A percentile compares a stretch with the other conserved stretches of the same genome.
Conservation (phyloP, 1,140 invertebrate species). For the Drosophila teissieri region DNA sequence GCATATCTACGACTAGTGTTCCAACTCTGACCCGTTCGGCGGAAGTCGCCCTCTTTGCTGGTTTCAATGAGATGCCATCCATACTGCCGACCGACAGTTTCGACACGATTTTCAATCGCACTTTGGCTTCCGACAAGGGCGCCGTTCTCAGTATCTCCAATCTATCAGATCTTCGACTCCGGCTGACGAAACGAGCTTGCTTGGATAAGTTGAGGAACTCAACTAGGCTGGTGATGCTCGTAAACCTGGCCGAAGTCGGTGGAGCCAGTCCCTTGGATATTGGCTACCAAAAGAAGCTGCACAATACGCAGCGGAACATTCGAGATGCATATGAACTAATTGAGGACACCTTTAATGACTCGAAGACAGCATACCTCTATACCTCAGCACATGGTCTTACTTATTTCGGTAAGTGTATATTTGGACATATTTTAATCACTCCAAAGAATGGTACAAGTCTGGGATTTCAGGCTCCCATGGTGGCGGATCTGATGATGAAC, state of each 20-base stretch:
- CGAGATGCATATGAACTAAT: conserved; percentile 89
- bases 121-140: conserved; percentile 64
- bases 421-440: neutral
- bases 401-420: conserved; percentile 90
- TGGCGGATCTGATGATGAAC: conserved; percentile 93
- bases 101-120: conserved; percentile 98
- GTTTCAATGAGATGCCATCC: conserved; percentile 98
- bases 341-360: conserved; percentile 90
- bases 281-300: conserved; percentile 93
- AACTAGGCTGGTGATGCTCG: conserved; percentile 92
- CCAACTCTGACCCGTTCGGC: conserved; percentile 98
- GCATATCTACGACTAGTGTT: conserved; percentile 94
- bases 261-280: conserved; percentile 94
- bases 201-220: conserved; percentile 72
- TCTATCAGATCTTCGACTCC: conserved; percentile 87
- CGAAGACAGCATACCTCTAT: conserved; percentile 94
- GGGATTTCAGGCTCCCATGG: conserved; percentile 91
- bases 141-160: neutral
- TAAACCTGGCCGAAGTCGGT: conserved; percentile 96
- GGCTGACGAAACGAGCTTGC: conserved; percentile 72
- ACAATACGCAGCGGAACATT: conserved; percentile 91
- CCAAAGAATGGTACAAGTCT: neutral
- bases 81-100: conserved; percentile 94
- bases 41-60: conserved; percentile 96
- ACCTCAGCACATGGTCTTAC: conserved; percentile 99